Base-by-base conservation (phyloP, 2,797 vertebrate genomes). In the Malurus splendens region DNA sequence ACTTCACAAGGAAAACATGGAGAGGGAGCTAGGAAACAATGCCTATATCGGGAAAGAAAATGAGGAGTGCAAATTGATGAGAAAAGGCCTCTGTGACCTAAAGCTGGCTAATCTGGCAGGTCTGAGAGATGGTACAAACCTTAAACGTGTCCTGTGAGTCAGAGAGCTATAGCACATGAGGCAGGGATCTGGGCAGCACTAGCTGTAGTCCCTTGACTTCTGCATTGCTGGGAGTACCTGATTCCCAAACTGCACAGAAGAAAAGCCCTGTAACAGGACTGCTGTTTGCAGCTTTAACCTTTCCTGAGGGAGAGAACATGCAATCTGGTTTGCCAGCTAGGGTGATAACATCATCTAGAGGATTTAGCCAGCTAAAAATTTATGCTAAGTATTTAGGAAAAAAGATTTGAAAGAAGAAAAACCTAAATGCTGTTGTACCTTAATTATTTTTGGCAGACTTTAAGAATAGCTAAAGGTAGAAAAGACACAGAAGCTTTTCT, bases 241-340 rank as follows among this genome's bases (percentile, higher is more conserved):
- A 41, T 78, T 27, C 25, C 32, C 28, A 61, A 6, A 51, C 19
- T 33, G 44, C 44, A 32, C 24, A 16, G 32, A 36, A n/a, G n/a
- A 45, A 48, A 83, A 52, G 13, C 18, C 19, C 19, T 60, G 14
- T 33, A 28, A 20, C 5, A n/a, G 39, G 33, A n/a, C 68, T 61
- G 75, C 82, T 87, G 59, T 72, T 76, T 16, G 36, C 32, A 83
- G 47, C 36, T 81, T 22, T 75, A 20, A 52, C n/a, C 6, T 75
- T 66, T 91, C 59, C 33, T 20, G 15, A 55, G 33, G 50, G 42
- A 77, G 51, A 47, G 22, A 55, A 66, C 5, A 4, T 33, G 18
- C 19, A 33, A 2, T 86, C 51, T 86, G 27, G 4, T 70, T 92
- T 85, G 68, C 32, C 39, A 80, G 65, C 30, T 85, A 28, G 50